Conservation (phyloP, 2,113 vertebrate species). For the Thalassoma bifasciatum region DNA sequence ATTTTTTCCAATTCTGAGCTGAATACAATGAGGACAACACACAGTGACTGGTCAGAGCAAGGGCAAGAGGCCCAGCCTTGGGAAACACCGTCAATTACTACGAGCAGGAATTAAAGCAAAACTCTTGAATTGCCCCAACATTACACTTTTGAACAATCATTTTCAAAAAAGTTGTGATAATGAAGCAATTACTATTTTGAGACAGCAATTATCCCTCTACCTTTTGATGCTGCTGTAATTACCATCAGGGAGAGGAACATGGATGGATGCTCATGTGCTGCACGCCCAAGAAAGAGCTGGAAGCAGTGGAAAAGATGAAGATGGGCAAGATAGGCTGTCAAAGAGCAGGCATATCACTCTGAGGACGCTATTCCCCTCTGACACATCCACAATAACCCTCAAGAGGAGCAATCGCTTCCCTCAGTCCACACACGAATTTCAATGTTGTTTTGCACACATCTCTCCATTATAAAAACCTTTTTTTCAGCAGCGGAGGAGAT, state of each 20-base stretch:
- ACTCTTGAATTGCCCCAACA: slow-evolving; percentile 82
- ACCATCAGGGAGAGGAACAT: slow-evolving; percentile 60
- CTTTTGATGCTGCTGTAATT: slow-evolving; percentile 77
- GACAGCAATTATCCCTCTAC: slow-evolving; percentile 80
- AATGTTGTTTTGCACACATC: slow-evolving; percentile 73
- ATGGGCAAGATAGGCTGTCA: slow-evolving; percentile 72
- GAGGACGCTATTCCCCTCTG: slow-evolving; percentile 53
- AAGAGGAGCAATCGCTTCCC: slow-evolving; percentile 58
- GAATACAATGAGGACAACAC: neutral
- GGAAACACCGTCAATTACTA: slow-evolving; percentile 73
- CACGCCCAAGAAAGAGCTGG: slow-evolving; percentile 52
- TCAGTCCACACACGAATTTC: slow-evolving; percentile 65
- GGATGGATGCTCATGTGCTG: slow-evolving; percentile 53
- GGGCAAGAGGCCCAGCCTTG: slow-evolving; percentile 47
- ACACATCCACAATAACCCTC: slow-evolving; percentile 71
- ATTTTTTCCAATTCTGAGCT: neutral
- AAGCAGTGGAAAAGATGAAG: slow-evolving; percentile 66
- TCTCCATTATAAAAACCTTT: slow-evolving; percentile 68
- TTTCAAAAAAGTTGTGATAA: slow-evolving; percentile 80
- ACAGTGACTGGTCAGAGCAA: slow-evolving; percentile 30
- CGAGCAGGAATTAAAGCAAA: slow-evolving; percentile 73
- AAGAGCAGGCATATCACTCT: slow-evolving; percentile 61
- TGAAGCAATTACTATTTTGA: slow-evolving; percentile 83
- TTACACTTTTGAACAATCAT: slow-evolving; percentile 83
- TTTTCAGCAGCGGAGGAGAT: slow-evolving; percentile 61